Evolutionary conservation across 2,113 vertebrate species (phyloP), one percentile per base, ranked within the genome.

Genomic region (Notarius quadriscutis): DNA sequence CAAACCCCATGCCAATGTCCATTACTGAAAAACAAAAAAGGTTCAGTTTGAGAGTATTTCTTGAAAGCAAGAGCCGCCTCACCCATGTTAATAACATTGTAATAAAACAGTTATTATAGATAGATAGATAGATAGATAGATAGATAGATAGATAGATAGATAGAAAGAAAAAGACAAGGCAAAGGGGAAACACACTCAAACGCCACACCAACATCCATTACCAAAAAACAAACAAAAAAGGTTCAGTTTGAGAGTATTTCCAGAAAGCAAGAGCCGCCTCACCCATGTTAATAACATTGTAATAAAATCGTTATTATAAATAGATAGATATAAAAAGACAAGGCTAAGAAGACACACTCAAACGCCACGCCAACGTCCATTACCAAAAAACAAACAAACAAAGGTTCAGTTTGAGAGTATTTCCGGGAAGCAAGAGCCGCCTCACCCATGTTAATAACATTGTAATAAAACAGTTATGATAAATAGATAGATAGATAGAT

Each of bases 261-360:
- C 72, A 27, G 41, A 30, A 72, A 72, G 27, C 53, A 8, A 14
- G 62, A 15, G 12, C 27, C 25, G 34, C 69, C 69, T 72, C 69
- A 48, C 34, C 17, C 34, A 72, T 48, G 34, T 72, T 67, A 69
- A 69, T 51, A 53, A 83, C 50, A 83, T n/a, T 67, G 34, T 34
- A 34, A 34, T 34, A 34, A 34, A 34, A 34, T 1, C 1, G 34
- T 34, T 34, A 34, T 17, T 34, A 81, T n/a, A 11, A 55, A 55
- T n/a, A 5, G 95, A 96, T 96, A 82, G 91, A 88, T 91, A 91
- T 91, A 92, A 92, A 93, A 90, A 90, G 90, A 89, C 81, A 84
- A 85, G 18, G 84, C 22, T 63, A 87, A 83, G 58, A 75, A 86
- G 81, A 79, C 86, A 88, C 84, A 88, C 34, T 27, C 57, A 89